phyloP scores from a whole-genome alignment of 2,797 vertebrate species.

The Semaprochilodus insignis region DNA sequence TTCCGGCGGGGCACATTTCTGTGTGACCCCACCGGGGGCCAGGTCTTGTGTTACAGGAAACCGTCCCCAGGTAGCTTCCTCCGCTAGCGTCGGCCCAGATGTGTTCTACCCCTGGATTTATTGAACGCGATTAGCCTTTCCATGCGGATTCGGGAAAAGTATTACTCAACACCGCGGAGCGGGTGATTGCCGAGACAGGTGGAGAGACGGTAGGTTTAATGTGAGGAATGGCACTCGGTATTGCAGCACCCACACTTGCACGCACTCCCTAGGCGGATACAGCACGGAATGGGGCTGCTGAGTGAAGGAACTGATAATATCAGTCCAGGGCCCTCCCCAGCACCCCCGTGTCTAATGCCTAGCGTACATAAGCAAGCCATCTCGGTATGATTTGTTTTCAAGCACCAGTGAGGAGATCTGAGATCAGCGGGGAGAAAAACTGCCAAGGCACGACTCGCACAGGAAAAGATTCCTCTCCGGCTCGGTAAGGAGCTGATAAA shows the following conservation, averaged over 20 bases:
- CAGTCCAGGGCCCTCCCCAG: constrained; percentile 10
- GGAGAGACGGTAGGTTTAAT: constrained; percentile 59
- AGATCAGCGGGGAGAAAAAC: constrained; percentile 61
- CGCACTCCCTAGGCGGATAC: not conserved
- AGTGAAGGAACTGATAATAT: constrained; percentile 32
- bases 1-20: constrained; percentile 62
- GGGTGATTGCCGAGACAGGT: constrained; percentile 71
- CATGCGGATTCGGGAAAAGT: constrained; percentile 59
- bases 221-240: constrained; percentile 53
- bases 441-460: constrained; percentile 58
- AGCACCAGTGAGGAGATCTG: constrained; percentile 58
- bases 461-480: constrained; percentile 41
- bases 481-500: constrained; percentile 46
- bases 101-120: constrained; percentile 62
- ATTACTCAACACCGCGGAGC: constrained; percentile 59
- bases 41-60: constrained; percentile 70
- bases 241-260: constrained; percentile 69
- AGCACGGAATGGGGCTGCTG: not conserved
- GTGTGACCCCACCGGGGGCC: constrained; percentile 61
- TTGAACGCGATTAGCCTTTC: constrained; percentile 69
- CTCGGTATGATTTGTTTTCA: constrained; percentile 40
- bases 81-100: constrained; percentile 61
- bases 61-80: constrained; percentile 66
- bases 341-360: constrained; percentile 29
- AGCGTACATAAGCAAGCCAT: constrained; percentile 14